Evolutionary conservation across 1,140 invertebrate species (phyloP).

Genomic region (Macrobrachium nipponense): DNA sequence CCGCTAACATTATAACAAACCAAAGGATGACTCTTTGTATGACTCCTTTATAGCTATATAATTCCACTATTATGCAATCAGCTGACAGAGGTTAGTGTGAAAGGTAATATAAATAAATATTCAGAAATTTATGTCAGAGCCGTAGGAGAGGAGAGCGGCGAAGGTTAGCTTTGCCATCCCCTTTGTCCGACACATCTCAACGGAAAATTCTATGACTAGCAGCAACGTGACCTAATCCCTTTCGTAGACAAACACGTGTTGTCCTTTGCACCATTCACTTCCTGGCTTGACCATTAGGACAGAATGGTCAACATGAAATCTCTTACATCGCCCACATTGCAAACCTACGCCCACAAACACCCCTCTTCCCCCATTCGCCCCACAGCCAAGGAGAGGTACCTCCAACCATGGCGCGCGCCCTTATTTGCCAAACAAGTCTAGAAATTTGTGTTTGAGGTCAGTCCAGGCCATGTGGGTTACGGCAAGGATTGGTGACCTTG

Average conservation of each 20-base stretch:
- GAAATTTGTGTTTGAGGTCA: constrained; percentile 51
- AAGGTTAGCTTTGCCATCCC: background rate
- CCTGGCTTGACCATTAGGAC: background rate
- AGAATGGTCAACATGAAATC: constrained; percentile 25
- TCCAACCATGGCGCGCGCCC: constrained; percentile 29
- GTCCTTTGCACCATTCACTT: background rate
- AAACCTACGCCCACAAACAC: constrained; percentile 2
- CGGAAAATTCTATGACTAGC: background rate
- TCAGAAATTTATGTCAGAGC: background rate
- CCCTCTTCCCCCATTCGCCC: constrained; percentile 23
- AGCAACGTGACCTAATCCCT: too few relatives aligned
- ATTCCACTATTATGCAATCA: constrained; percentile 61
- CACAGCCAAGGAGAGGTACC: constrained; percentile 44
- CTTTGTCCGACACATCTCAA: constrained; percentile 19
- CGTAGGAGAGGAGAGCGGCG: background rate
- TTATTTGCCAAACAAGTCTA: constrained; percentile 51
- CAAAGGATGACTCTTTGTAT: constrained; percentile 38
- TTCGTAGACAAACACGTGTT: background rate
- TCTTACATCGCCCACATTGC: constrained; percentile 8
- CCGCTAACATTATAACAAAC: constrained; percentile 46
- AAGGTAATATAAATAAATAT: constrained; percentile 42
- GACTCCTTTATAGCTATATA: constrained; percentile 56
- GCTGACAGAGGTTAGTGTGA: constrained; percentile 56
- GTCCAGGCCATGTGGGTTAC: constrained; percentile 29
- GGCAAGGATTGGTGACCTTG: constrained; percentile 36